These are phyloP conservation scores for Scaptomyza caliginosa DNA, from an alignment of 2,888 invertebrate species.

Conservation along the genomic window DNA sequence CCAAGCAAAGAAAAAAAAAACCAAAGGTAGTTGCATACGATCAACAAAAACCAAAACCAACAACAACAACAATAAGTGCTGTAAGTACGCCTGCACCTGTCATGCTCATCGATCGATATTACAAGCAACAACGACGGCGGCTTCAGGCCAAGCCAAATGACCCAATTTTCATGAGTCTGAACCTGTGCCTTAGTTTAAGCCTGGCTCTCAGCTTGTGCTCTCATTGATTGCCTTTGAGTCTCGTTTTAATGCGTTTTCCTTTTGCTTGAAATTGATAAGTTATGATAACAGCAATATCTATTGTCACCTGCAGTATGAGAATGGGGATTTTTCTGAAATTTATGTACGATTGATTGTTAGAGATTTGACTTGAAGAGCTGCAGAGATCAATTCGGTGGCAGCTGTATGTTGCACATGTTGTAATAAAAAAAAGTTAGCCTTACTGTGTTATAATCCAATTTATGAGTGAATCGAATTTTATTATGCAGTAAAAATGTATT, in stretches of 20 bases:
- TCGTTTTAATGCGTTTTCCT: constrained; percentile 39
- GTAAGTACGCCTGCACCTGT: constrained; percentile 72
- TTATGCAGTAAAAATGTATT: background rate
- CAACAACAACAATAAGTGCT: constrained; percentile 43
- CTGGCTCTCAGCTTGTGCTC: constrained; percentile 10
- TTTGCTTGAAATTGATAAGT: constrained; percentile 61
- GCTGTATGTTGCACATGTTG: constrained; percentile 50
- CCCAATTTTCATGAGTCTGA: constrained; percentile 53
- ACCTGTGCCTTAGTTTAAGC: constrained; percentile 12
- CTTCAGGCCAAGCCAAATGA: constrained; percentile 47
- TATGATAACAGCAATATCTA: constrained; percentile 64
- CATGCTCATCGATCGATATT: constrained; percentile 74
- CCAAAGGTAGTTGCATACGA: constrained; percentile 29
- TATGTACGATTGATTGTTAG: constrained; percentile 51
- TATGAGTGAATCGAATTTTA: background rate
- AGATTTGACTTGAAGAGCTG: constrained; percentile 36
- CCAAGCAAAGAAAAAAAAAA: no score
- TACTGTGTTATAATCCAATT: background rate
- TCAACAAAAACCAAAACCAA: constrained; percentile 21
- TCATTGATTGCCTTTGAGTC: constrained; percentile 16
- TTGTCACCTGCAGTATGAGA: constrained; percentile 62
- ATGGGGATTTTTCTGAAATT: constrained; percentile 29
- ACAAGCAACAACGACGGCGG: constrained; percentile 39
- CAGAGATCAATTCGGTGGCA: constrained; percentile 20
- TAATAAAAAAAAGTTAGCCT: background rate